A percentile compares a stretch with the other conserved stretches of the same genome.
Conservation (phyloP, 2,888 invertebrate genomes). For the Euplagia quadripunctaria region DNA sequence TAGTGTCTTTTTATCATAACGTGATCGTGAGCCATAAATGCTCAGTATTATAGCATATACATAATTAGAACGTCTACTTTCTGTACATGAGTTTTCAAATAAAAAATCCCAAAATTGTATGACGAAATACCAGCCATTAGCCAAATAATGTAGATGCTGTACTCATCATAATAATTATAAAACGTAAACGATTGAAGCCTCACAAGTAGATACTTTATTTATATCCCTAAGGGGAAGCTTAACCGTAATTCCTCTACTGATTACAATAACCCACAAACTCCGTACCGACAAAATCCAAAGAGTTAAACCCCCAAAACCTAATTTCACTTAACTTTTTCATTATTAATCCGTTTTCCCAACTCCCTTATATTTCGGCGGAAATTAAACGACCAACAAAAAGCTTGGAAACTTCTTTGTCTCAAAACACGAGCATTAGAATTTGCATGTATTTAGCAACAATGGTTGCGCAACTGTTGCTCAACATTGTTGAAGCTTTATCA, state of each 20-base stretch:
- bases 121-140: background rate
- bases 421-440: slow-evolving; percentile 26
- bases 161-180: background rate
- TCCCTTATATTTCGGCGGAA: slow-evolving; percentile 47
- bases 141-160: background rate
- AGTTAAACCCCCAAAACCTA: slow-evolving; percentile 44
- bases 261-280: slow-evolving; percentile 31
- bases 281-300: slow-evolving; percentile 30
- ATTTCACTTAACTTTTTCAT: slow-evolving; percentile 52
- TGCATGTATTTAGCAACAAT: slow-evolving; percentile 1
- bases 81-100: background rate
- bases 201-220: background rate
- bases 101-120: background rate
- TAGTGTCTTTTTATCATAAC: too few relatives aligned
- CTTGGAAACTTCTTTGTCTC: slow-evolving; percentile 45
- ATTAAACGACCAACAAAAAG: slow-evolving; percentile 49
- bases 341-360: slow-evolving; percentile 47
- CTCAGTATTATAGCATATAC: too few relatives aligned
- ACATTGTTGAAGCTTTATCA: background rate
- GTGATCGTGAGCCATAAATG: too few relatives aligned
- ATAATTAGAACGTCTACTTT: background rate
- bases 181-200: background rate
- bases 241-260: slow-evolving; percentile 17
- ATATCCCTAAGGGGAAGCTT: slow-evolving; percentile 6
- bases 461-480: slow-evolving; percentile 8